Conservation (phyloP, 1,140 invertebrate genomes). For the Rhyacophila brunnea region DNA sequence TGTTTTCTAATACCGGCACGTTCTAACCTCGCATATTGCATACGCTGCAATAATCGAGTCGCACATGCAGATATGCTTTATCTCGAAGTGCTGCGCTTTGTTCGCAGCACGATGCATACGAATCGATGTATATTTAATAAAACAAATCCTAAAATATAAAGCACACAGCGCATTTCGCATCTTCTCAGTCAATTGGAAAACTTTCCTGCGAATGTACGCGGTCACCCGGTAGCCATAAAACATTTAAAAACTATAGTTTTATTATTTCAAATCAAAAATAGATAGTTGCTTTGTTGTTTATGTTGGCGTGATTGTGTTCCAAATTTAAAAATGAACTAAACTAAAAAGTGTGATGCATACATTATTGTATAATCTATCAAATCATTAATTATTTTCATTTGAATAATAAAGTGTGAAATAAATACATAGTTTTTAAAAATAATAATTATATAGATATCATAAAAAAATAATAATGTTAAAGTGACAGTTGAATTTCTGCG, state of each 20-base stretch:
- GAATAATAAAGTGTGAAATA: too few species aligned
- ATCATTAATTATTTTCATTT: too few species aligned
- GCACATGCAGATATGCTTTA: conserved; percentile 21
- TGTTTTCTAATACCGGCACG: too few species aligned
- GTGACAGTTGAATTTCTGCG: too few species aligned
- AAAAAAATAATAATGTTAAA: too few species aligned
- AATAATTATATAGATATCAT: too few species aligned
- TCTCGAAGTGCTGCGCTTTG: conserved; percentile 11
- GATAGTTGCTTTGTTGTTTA: neutral
- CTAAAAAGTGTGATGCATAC: neutral
- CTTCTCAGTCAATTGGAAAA: conserved; percentile 14
- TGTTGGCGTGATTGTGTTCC: neutral
- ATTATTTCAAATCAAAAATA: neutral
- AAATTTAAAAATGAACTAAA: neutral
- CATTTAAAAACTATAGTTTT: neutral
- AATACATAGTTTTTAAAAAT: too few species aligned
- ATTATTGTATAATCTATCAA: neutral
- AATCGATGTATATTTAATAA: neutral
- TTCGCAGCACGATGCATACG: conserved; percentile 1
- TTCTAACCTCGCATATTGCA: neutral
- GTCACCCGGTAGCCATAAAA: neutral
- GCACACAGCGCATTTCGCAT: neutral
- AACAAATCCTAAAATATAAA: conserved; percentile 13
- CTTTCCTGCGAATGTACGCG: conserved; percentile 1
- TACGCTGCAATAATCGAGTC: conserved; percentile 4